Percentiles rank a stretch among this genome's conserved stretches.
Conservation (phyloP, 53 echinoderm and acorn worm genomes). For the Luidia sarsii region DNA sequence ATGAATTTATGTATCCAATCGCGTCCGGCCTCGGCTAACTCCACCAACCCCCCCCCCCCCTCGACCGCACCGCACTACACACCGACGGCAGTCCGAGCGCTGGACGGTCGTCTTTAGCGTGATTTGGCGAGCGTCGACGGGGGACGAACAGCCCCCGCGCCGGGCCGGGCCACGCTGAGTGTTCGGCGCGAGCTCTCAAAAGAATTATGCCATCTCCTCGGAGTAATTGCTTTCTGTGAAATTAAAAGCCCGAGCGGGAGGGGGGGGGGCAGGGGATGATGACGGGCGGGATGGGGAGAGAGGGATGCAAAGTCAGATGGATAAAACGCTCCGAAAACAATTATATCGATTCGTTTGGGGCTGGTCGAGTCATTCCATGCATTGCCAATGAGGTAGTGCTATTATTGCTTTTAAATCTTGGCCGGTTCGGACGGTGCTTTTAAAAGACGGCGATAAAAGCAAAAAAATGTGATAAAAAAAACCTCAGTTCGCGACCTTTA, state of each 20-base stretch:
- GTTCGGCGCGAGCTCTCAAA: constrained; percentile 34
- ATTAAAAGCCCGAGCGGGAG: constrained; percentile 37
- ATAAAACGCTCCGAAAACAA: constrained; percentile 52
- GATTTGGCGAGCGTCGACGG: constrained; percentile 48
- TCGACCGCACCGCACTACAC: too few species aligned
- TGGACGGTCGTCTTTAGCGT: constrained; percentile 40
- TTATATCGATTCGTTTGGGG: constrained; percentile 35
- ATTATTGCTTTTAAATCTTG: too few species aligned
- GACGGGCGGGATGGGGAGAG: too few species aligned
- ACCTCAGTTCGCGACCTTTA: too few species aligned
- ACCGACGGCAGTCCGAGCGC: constrained; percentile 14
- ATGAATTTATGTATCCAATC: constrained; percentile 57
- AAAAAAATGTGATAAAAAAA: too few species aligned
- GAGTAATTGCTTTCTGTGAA: constrained; percentile 53
- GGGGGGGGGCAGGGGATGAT: too few species aligned
- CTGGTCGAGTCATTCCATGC: constrained; percentile 16
- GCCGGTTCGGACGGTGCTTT: too few species aligned
- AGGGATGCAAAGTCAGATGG: constrained; percentile 46
- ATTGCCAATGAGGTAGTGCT: constrained; percentile 1
- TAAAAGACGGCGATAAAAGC: too few species aligned
- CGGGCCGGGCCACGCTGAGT: background rate
- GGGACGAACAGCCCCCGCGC: constrained; percentile 11
- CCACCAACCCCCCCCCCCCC: background rate
- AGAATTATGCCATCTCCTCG: constrained; percentile 45
- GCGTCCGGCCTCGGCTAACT: constrained; percentile 27